phyloP scores from a whole-genome alignment of 2,888 invertebrate genomes.

The Brachynemurus nebulosus region DNA sequence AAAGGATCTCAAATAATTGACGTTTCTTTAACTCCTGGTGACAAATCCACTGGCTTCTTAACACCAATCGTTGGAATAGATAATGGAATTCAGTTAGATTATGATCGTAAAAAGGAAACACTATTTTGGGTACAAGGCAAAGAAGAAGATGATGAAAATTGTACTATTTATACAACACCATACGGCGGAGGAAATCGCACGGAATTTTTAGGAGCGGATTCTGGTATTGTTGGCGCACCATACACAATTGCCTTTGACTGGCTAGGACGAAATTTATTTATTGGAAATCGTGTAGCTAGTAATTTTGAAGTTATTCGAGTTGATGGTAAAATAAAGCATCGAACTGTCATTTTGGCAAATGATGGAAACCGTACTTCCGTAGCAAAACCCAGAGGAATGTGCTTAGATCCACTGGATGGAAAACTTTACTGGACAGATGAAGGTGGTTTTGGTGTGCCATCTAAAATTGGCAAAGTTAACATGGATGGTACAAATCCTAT shows the following conservation, averaged over 20 bases:
- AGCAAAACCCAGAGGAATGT: conserved; percentile 74
- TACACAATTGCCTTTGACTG: conserved; percentile 91
- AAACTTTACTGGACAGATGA: conserved; percentile 94
- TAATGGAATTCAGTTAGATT: conserved; percentile 81
- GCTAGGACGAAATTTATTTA: conserved; percentile 88
- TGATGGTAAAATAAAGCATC: conserved; percentile 70
- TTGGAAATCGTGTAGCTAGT: conserved; percentile 79
- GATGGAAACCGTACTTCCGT: conserved; percentile 77
- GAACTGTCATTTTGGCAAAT: conserved; percentile 78
- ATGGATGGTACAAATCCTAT: conserved; percentile 82
- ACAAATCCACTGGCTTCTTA: conserved; percentile 62
- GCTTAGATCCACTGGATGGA: conserved; percentile 87
- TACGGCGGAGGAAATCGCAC: conserved; percentile 75
- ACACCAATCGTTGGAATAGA: conserved; percentile 81
- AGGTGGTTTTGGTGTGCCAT: conserved; percentile 77
- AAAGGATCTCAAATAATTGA: conserved; percentile 83
- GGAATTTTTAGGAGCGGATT: conserved; percentile 64
- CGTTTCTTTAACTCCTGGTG: conserved; percentile 59
- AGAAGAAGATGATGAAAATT: conserved; percentile 61
- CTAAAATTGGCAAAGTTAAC: conserved; percentile 79
- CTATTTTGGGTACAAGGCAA: conserved; percentile 81
- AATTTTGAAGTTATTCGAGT: conserved; percentile 82
- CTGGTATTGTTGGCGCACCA: conserved; percentile 82
- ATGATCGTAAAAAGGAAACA: conserved; percentile 70
- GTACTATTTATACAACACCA: conserved; percentile 72